A percentile compares a stretch with the other conserved stretches of the same genome.
These are phyloP conservation scores for Conus ventricosus DNA, from an alignment of 1,140 invertebrate species.

Conservation along the genomic window DNA sequence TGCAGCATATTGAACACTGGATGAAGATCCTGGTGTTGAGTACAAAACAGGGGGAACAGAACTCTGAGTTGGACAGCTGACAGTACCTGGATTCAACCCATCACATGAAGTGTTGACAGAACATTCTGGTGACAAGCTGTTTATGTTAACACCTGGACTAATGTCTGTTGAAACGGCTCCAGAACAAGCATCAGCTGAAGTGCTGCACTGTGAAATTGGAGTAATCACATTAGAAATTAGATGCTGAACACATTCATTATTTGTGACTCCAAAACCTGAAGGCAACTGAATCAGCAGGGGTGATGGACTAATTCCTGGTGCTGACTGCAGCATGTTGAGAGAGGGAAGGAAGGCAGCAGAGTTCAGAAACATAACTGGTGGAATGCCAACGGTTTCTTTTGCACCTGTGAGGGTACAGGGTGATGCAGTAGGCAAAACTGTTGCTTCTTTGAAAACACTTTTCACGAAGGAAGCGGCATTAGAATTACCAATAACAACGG, in stretches of 20 bases:
- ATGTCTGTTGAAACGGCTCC: background rate
- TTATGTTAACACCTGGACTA: background rate
- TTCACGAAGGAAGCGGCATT: slow-evolving; percentile 14
- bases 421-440: background rate
- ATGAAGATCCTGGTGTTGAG: background rate
- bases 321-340: background rate
- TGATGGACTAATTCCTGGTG: background rate
- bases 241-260: background rate
- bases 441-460: slow-evolving; percentile 13
- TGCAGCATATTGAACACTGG: background rate
- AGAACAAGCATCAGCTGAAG: background rate
- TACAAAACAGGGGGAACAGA: background rate
- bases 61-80: background rate
- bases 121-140: background rate
- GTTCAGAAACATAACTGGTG: slow-evolving; percentile 1
- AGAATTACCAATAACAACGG: slow-evolving; percentile 21
- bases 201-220: background rate
- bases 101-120: background rate
- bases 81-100: background rate
- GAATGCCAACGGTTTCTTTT: background rate
- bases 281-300: slow-evolving; percentile 1
- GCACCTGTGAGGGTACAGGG: background rate
- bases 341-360: background rate
- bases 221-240: background rate
- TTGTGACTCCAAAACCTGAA: background rate